Evolutionary conservation across 2,797 vertebrate genomes (phyloP), one percentile per base, ranked within the genome.

Genomic region (Gymnothorax javanicus): DNA sequence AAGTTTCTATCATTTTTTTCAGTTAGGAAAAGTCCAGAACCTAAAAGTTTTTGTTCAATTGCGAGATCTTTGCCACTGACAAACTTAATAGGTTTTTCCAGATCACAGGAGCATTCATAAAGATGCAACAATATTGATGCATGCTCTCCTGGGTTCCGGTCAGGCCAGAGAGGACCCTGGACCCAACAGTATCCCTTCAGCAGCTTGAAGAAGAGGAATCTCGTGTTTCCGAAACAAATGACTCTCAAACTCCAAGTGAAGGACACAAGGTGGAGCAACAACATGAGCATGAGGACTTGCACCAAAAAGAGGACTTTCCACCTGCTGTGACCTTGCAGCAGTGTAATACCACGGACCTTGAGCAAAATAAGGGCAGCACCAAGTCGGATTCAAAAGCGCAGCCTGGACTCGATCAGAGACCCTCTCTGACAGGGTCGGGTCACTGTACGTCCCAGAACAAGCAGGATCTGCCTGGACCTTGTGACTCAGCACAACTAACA

Each of bases 381-480:
- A 43, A 54, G 50, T 15, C 86, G 81, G 84, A 84, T 75, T 71
- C 81, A 2, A 7, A 85, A 86, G 52, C 83, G 0, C 57, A 90
- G 79, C 54, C 57, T 62, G 83, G 43, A 43, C 77, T 20, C 17
- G 15, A 67, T 54, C 83, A 17, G 9, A 84, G 20, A 27, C 54
- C 23, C 15, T 59, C 75, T 58, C 59, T 62, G 43, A 82, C 59
- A 62, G 83, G 50, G n/a, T 69, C 20, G 12, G 13, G 59, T 54
- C 77, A 4, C 2, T 75, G n/a, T 56, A 15, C 54, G 33, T 77
- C 75, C 64, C 79, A 75, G 52, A 84, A 20, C 71, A 52, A 88
- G 23, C 84, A 85, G 81, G n/a, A 23, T 33, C 81, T 56, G 84
- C 60, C 60, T 7, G 71, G 83, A 59, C 13, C 77, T 20, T 50